Evolutionary conservation across 2,888 invertebrate genomes (phyloP), one percentile per base, ranked within the genome.

Genomic region (Cactoblastis cactorum): DNA sequence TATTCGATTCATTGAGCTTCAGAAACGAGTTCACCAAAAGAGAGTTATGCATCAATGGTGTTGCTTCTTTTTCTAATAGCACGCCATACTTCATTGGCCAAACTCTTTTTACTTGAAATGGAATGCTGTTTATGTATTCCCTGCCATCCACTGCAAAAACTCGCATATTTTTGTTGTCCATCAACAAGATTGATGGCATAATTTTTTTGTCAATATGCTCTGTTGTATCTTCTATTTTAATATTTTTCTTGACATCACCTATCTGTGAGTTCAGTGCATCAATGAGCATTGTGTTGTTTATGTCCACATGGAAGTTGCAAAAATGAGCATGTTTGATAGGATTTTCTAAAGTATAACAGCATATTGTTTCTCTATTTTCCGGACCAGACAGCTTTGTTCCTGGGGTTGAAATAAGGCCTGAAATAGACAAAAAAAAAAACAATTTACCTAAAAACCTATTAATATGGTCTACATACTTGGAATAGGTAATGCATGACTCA

Each of bases 71-170:
- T 78, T 97, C 97, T 58, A 98, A 85, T 41, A 98, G 78, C 28
- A 98, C 91, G 2, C 98, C 98, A 82, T 93, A 96, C 68, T 94
- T 94, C 62, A 95, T 96, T 0, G 93, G 91, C 97, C 97, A 98
- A 0, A 96, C 91, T 65, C 93, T 93, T 45, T 94, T 93, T 1
- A 97, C 94, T 90, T 95, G 91, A 67, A 93, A 93, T 1, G 97
- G 97, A 38, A 97, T 85, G 60, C 95, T 94, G 0, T 95, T 92
- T 8, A 95, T 91, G 67, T 94, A 97, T 72, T 97, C 96, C 75
- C 97, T 93, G 0, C 97, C 97, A 61, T 94, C 93, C 38, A 91
- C 91, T 0, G 95, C 94, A 63, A 94, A 97, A 1, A 95, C 95
- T 68, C 92, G 93, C 63, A 97, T 89, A 59, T 94, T 93, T 63